phyloP scores from a whole-genome alignment of 2,888 invertebrate genomes.

The Micropterix aruncella region DNA sequence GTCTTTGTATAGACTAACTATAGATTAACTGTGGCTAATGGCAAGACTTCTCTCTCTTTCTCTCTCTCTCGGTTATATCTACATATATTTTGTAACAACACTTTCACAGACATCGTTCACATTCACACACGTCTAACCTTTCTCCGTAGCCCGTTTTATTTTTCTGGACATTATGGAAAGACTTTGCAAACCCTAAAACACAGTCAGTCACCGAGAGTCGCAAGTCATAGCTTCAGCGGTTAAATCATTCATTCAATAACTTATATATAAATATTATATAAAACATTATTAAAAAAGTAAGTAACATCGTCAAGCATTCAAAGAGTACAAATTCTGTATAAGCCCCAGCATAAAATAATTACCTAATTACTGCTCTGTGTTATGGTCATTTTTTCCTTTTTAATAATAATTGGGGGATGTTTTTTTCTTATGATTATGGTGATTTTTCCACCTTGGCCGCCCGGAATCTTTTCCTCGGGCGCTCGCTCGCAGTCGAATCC shows the following conservation, averaged over 20 bases:
- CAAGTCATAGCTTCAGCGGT: neutral
- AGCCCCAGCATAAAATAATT: slow-evolving; percentile 25
- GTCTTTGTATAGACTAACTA: no score
- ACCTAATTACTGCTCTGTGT: neutral
- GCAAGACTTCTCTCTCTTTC: neutral
- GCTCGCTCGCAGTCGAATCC: no score
- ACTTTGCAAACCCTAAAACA: neutral
- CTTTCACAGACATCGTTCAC: neutral
- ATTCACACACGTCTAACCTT: neutral
- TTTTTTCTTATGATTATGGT: no score
- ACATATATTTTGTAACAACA: no score
- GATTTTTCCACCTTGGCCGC: no score
- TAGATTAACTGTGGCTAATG: neutral
- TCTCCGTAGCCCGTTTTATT: neutral
- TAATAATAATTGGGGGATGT: no score
- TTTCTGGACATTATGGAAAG: neutral
- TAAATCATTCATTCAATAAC: neutral
- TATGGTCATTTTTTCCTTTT: no score
- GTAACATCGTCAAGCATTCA: neutral
- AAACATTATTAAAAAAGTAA: neutral
- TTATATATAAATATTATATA: neutral
- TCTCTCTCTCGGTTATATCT: neutral
- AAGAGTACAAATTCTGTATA: slow-evolving; percentile 66
- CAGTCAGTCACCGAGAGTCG: neutral
- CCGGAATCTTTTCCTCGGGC: no score